Conservation (phyloP, 2,797 vertebrate genomes). For the Myotis findleyi region DNA sequence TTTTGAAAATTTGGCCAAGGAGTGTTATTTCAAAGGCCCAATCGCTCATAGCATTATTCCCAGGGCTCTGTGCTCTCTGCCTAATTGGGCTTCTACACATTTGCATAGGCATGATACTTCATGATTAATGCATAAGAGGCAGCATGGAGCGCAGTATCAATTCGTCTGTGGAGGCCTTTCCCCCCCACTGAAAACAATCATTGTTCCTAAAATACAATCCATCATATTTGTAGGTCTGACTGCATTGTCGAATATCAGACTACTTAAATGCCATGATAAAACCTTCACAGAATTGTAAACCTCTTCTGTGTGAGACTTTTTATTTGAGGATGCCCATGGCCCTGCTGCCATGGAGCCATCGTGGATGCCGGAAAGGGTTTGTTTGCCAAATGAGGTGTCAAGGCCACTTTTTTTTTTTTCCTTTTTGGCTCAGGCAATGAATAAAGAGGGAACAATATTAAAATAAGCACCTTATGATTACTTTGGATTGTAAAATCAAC, state of each 20-base stretch:
- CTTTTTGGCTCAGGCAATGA: not conserved
- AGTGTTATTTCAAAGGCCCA: conserved; percentile 86
- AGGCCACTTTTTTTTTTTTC: conserved; percentile 58
- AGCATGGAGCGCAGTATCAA: conserved; percentile 82
- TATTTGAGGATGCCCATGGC: not conserved
- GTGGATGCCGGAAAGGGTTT: not conserved
- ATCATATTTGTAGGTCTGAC: conserved; percentile 67
- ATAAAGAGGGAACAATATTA: conserved; percentile 63
- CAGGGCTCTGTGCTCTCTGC: conserved; percentile 84
- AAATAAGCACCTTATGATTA: conserved; percentile 75
- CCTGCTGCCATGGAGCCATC: conserved; percentile 43
- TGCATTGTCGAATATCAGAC: conserved; percentile 64
- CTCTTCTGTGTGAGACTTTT: conserved; percentile 65
- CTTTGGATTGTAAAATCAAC: conserved; percentile 63
- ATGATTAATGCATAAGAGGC: conserved; percentile 89
- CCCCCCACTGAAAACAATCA: conserved; percentile 75
- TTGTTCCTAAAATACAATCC: conserved; percentile 56
- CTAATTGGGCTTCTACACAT: conserved; percentile 87
- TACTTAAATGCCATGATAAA: conserved; percentile 61
- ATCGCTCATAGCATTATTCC: conserved; percentile 86
- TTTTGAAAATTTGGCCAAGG: conserved; percentile 87
- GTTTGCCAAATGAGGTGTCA: conserved; percentile 66
- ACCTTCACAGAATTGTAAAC: conserved; percentile 45
- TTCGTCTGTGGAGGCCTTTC: conserved; percentile 71
- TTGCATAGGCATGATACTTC: conserved; percentile 87